Evolutionary conservation across 2,888 invertebrate species (phyloP).

Genomic region (Chaetoderma sp.): DNA sequence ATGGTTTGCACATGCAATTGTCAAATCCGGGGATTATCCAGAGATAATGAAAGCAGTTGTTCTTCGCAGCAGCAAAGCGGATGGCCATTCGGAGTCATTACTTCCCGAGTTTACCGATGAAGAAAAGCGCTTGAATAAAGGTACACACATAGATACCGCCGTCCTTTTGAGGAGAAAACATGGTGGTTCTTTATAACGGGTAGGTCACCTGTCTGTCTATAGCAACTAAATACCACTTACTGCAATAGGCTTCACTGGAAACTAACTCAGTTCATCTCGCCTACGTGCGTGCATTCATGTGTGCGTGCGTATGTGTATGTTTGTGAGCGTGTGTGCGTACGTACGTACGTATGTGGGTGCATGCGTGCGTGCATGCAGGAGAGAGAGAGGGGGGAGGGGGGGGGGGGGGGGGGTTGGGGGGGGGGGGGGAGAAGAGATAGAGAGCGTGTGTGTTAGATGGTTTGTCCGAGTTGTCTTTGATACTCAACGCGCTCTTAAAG

Average conservation of each 20-base stretch:
- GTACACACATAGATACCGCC: constrained; percentile 42
- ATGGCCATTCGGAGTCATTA: constrained; percentile 45
- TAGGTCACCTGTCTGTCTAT: not conserved
- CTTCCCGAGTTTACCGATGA: constrained; percentile 61
- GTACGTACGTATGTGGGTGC: not conserved
- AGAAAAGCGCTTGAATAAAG: constrained; percentile 56
- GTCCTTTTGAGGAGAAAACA: no score
- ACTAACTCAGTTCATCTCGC: no score
- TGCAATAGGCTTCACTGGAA: not conserved
- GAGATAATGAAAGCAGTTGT: constrained; percentile 52
- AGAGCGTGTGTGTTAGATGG: no score
- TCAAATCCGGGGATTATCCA: constrained; percentile 72
- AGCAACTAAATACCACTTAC: not conserved
- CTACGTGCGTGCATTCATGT: not conserved
- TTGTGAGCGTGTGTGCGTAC: no score
- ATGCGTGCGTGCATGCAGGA: not conserved
- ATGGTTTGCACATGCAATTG: constrained; percentile 63
- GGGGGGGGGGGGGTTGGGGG: constrained; percentile 6
- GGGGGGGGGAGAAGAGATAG: not conserved
- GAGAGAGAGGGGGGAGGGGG: constrained; percentile 1
- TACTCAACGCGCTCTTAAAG: not conserved
- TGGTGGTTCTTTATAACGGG: not conserved
- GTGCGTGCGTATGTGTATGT: no score
- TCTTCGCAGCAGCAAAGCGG: constrained; percentile 43
- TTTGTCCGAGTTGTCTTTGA: not conserved